Evolutionary conservation across 2,113 vertebrate species (phyloP).

Genomic region (Aythya baeri): DNA sequence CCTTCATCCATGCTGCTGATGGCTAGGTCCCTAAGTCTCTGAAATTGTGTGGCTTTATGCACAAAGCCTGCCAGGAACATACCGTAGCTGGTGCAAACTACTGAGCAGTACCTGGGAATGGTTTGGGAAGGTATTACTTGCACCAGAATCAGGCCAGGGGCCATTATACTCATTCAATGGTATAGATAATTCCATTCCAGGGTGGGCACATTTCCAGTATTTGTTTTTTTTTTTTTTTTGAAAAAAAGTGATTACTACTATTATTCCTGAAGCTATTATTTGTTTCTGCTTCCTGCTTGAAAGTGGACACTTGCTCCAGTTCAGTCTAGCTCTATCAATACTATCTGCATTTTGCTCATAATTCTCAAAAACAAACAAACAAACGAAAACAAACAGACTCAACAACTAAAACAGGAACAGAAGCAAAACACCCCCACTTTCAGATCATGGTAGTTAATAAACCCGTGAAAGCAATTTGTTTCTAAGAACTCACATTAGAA

Average conservation of each 20-base stretch:
- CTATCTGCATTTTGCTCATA: neutral
- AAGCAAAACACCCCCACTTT: neutral
- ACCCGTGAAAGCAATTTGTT: neutral
- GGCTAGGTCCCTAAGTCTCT: neutral
- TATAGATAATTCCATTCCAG: neutral
- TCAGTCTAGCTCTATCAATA: neutral
- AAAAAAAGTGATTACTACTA: neutral
- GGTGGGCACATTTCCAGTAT: neutral
- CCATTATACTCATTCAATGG: neutral
- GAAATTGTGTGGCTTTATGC: accelerated
- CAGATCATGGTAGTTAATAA: neutral
- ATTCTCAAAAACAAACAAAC: neutral
- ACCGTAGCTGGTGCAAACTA: neutral
- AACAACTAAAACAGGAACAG: neutral
- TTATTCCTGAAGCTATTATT: neutral
- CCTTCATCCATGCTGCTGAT: neutral
- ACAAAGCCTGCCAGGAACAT: neutral
- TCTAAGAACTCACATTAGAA: neutral
- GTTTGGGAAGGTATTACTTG: neutral
- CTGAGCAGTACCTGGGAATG: neutral
- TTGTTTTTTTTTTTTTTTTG: neutral
- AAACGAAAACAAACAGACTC: neutral
- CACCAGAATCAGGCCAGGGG: neutral
- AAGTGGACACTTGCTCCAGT: neutral
- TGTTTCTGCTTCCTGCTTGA: neutral